A percentile compares a stretch with the other conserved stretches of the same genome.
Conservation (phyloP, 2,797 vertebrate genomes). For the Spondyliosoma cantharus region DNA sequence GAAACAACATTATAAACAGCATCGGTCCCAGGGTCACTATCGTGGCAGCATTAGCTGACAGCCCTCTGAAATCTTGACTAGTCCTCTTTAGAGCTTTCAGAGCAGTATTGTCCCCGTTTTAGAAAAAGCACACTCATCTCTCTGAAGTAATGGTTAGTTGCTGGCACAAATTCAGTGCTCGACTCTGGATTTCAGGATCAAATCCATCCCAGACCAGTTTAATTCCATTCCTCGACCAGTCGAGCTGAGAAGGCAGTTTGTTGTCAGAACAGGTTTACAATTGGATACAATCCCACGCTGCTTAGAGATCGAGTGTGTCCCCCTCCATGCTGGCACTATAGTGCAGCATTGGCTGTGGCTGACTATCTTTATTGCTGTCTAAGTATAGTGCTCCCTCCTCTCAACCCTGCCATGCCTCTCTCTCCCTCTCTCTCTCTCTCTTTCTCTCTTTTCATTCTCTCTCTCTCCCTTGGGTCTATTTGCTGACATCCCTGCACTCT, state of each 20-base stretch:
- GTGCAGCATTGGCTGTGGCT: constrained; percentile 45
- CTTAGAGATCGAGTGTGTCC: constrained; percentile 32
- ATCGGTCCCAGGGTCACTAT: background rate
- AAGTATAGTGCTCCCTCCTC: constrained; percentile 66
- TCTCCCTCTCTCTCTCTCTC: constrained; percentile 39
- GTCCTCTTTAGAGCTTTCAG: constrained; percentile 24
- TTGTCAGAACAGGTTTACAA: constrained; percentile 24
- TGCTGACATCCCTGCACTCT: constrained; percentile 62
- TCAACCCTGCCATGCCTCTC: constrained; percentile 42
- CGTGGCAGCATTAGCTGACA: background rate
- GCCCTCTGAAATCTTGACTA: background rate
- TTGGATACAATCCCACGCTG: constrained; percentile 33
- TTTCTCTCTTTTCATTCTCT: constrained; percentile 31
- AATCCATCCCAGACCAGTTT: constrained; percentile 19
- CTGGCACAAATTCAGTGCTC: background rate
- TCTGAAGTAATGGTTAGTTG: constrained; percentile 1
- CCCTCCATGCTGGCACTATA: constrained; percentile 46
- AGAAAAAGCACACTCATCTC: background rate
- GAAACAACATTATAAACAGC: background rate
- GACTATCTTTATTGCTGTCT: constrained; percentile 65
- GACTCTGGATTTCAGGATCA: background rate
- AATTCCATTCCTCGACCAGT: constrained; percentile 12
- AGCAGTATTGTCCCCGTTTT: background rate
- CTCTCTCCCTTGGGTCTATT: constrained; percentile 57
- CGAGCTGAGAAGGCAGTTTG: constrained; percentile 26